These are phyloP conservation scores for Oikopleura dioica DNA, from an alignment of 23 tunicate genomes.

Conservation along the genomic window DNA sequence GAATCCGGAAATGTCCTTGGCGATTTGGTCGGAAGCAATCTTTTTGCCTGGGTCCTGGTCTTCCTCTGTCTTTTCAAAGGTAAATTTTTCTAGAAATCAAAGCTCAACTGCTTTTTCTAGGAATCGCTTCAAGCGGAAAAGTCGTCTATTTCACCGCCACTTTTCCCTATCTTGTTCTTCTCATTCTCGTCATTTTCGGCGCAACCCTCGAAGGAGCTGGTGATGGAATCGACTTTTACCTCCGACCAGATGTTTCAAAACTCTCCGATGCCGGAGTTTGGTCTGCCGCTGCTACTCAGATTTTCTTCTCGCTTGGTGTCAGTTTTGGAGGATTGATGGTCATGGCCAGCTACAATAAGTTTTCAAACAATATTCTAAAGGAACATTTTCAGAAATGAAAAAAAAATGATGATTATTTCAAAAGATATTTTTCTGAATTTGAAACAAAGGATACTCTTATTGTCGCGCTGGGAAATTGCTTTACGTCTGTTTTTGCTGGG, in stretches of 20 bases:
- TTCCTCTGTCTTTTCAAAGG: neutral
- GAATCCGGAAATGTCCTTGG: neutral
- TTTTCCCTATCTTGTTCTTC: neutral
- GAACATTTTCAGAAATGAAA: too few relatives aligned
- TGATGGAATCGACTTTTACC: neutral
- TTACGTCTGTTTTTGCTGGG: conserved; percentile 86
- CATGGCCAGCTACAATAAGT: conserved; percentile 40
- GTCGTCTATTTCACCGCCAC: conserved; percentile 7
- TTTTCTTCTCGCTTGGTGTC: conserved; percentile 73
- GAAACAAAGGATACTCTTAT: conserved; percentile 83
- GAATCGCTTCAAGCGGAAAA: conserved; percentile 11
- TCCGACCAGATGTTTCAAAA: neutral
- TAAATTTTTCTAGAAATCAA: too few relatives aligned
- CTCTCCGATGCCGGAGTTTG: conserved; percentile 30
- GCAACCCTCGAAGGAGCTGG: conserved; percentile 10
- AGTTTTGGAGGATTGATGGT: conserved; percentile 25
- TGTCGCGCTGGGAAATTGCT: conserved; percentile 79
- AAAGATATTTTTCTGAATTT: too few relatives aligned
- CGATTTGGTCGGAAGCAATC: neutral
- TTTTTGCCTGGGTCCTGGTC: conserved; percentile 1
- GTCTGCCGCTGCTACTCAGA: conserved; percentile 93
- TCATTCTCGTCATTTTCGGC: conserved; percentile 6
- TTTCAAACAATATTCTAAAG: conserved; percentile 29
- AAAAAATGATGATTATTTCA: too few relatives aligned
- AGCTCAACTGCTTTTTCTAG: too few relatives aligned